Evolutionary conservation across 1,140 invertebrate species (phyloP), one percentile per base, ranked within the genome.

Genomic region (Scaptomyza graminum): DNA sequence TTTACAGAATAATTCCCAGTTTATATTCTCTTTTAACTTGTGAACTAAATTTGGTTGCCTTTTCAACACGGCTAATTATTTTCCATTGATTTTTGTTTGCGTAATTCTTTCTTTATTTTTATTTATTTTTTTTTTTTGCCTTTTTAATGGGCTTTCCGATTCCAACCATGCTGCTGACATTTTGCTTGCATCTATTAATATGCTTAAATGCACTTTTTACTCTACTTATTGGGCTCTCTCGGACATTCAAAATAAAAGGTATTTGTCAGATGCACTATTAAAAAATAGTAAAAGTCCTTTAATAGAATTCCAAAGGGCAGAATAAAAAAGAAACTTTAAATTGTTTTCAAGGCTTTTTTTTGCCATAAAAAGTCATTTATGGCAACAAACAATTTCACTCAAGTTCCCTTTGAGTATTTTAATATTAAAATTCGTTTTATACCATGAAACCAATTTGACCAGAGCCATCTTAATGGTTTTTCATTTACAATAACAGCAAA

Each of bases 1-100:
- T 41, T 11, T 41, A 15, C 7, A 39, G 49, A 31, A 12, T 62
- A 62, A 13, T 9, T 62, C 9, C 0, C 1, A 18, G 9, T 28
- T 11, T 4, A 7, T 3, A 6, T 11, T 16, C 25, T 11, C 31
- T 15, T 13, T 44, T 6, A 57, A 57, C 63, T 34, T 28, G 28
- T 66, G 66, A 61, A 73, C 56, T 34, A 37, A 65, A 52, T 76
- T 61, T 0, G 51, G 61, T 85, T 66, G 77, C 47, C 28, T 59
- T 71, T 54, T 59, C 54, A 59, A 60, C 68, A 46, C 47, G 54
- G 54, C 81, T 83, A 85, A 85, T 83, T 83, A 85, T 85, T 83
- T 83, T 85, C 68, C 76, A 76, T 67, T 83, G 44, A 39, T 60
- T 79, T 59, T 22, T 49, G 15, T 7, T 8, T 15, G 5, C 8